Evolutionary conservation across 2,113 vertebrate species (phyloP).

Genomic region (Cynocephalus volans): DNA sequence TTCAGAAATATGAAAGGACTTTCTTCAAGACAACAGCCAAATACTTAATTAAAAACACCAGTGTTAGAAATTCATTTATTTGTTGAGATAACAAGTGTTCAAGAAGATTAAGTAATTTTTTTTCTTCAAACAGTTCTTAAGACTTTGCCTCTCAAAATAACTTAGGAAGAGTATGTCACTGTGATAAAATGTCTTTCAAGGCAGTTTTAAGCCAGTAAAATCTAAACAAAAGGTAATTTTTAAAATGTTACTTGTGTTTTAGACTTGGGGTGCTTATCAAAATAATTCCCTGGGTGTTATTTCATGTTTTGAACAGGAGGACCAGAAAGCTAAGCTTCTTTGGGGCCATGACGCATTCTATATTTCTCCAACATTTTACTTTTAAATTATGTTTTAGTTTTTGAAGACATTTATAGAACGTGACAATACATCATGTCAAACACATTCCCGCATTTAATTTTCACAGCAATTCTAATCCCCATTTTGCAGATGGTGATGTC

Average conservation of each 20-base stretch:
- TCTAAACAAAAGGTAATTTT: slow-evolving; percentile 51
- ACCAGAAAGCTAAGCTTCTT: neutral
- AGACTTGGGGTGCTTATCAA: slow-evolving; percentile 1
- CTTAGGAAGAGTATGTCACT: neutral
- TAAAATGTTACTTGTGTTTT: neutral
- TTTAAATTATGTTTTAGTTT: slow-evolving; percentile 12
- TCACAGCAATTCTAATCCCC: neutral
- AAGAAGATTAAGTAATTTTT: slow-evolving; percentile 26
- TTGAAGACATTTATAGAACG: neutral
- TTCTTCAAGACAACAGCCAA: slow-evolving; percentile 46
- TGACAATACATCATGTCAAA: neutral
- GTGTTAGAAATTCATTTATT: slow-evolving; percentile 65
- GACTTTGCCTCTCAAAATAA: slow-evolving; percentile 63
- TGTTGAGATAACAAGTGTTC: slow-evolving; percentile 19
- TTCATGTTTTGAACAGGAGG: slow-evolving; percentile 36
- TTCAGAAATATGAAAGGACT: slow-evolving; percentile 54
- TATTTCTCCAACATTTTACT: slow-evolving; percentile 51
- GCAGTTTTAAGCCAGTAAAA: slow-evolving; percentile 54
- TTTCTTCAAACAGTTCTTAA: slow-evolving; percentile 32
- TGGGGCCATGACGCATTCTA: neutral
- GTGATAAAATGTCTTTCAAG: slow-evolving; percentile 52
- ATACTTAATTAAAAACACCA: slow-evolving; percentile 62
- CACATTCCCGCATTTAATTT: neutral
- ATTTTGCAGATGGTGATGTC: neutral
- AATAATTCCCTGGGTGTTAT: neutral